Evolutionary conservation across 2,113 vertebrate genomes (phyloP).

Genomic region (Onychostoma macrolepis): DNA sequence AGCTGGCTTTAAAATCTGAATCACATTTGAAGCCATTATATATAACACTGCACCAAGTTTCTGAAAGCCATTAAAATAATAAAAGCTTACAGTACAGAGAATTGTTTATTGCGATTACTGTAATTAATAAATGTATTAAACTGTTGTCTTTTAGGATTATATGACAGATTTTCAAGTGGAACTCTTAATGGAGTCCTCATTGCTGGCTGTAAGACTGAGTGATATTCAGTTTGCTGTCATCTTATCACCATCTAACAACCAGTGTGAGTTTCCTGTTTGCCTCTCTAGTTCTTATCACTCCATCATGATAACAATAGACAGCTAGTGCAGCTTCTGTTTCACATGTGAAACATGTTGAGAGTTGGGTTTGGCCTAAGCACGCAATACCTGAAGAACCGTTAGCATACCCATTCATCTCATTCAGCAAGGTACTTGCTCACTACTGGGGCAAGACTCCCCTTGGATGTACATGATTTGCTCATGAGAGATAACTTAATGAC

Average conservation of each 20-base stretch:
- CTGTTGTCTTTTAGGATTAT: not conserved
- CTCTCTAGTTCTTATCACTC: conserved; percentile 17
- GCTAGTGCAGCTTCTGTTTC: not conserved
- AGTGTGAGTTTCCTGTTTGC: conserved; percentile 25
- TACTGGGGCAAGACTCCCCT: not conserved
- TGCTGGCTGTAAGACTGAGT: not conserved
- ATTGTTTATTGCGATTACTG: too few species aligned
- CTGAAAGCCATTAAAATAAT: not conserved
- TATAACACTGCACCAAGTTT: not conserved
- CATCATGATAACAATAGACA: conserved; percentile 17
- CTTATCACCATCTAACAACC: conserved; percentile 62
- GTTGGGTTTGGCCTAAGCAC: not conserved
- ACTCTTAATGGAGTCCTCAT: not conserved
- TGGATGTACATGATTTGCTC: not conserved
- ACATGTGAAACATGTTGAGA: not conserved
- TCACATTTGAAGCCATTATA: not conserved
- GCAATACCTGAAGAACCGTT: not conserved
- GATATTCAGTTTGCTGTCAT: conserved; percentile 57
- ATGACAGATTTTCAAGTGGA: not conserved
- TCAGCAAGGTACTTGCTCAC: not conserved
- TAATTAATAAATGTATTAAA: not conserved
- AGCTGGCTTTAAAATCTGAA: not conserved
- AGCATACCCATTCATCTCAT: not conserved
- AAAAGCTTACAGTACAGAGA: too few species aligned
- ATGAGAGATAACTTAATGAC: not conserved